A percentile compares a stretch with the other conserved stretches of the same genome.
These are phyloP conservation scores for Pectinophora gossypiella DNA, from an alignment of 1,140 invertebrate species.

Conservation along the genomic window DNA sequence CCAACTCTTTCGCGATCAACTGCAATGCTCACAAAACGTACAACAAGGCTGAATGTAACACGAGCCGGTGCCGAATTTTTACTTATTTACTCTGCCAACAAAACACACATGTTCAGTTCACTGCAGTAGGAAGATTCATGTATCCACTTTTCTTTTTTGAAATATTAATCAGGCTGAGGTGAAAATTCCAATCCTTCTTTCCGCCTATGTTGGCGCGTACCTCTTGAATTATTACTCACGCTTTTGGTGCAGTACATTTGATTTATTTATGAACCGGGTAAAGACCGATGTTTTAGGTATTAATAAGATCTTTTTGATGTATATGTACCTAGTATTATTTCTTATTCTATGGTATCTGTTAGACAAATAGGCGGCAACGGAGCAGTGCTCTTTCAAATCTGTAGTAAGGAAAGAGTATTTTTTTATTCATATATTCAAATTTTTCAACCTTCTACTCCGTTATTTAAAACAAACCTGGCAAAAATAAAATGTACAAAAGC, in stretches of 20 bases:
- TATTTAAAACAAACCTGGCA: background rate
- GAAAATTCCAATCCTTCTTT: background rate
- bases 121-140: background rate
- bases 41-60: background rate
- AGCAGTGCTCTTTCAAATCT: background rate
- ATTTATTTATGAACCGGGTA: too few relatives aligned
- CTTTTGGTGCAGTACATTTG: too few relatives aligned
- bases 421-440: background rate
- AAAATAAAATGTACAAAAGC: too few relatives aligned
- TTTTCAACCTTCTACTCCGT: background rate
- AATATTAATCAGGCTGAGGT: background rate
- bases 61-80: background rate
- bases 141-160: background rate
- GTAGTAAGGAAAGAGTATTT: background rate
- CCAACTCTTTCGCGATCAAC: background rate
- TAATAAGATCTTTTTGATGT: too few relatives aligned
- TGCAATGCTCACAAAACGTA: background rate
- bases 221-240: too few relatives aligned
- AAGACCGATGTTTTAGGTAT: too few relatives aligned
- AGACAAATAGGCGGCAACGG: too few relatives aligned
- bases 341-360: too few relatives aligned
- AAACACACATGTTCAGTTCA: background rate
- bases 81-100: background rate
- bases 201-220: too few relatives aligned
- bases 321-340: too few relatives aligned